A percentile compares a stretch with the other conserved stretches of the same genome.
Evolutionary conservation across 2,888 invertebrate species (phyloP).

Genomic region (Mimumesa dahlbomi): DNA sequence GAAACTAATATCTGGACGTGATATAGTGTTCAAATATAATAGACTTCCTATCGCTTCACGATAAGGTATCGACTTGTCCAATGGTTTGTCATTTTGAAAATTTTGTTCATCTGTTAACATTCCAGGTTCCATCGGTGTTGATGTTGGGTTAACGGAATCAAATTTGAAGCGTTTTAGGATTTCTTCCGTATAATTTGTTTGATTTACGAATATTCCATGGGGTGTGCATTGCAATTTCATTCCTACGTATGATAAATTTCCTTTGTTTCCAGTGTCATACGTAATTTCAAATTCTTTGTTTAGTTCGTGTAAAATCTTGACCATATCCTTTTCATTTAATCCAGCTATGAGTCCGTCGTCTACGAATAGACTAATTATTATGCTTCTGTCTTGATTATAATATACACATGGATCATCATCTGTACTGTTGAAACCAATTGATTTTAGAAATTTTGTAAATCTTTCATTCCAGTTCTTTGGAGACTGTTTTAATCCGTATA

Average conservation of each 20-base stretch:
- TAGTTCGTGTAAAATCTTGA: conserved; percentile 38
- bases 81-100: conserved; percentile 43
- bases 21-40: conserved; percentile 56
- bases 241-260: conserved; percentile 53
- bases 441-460: conserved; percentile 55
- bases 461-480: conserved; percentile 65
- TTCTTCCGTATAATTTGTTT: conserved; percentile 53
- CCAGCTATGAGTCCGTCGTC: conserved; percentile 63
- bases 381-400: conserved; percentile 55
- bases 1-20: background rate
- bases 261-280: conserved; percentile 18
- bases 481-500: conserved; percentile 28
- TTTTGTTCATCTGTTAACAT: conserved; percentile 59
- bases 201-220: conserved; percentile 63
- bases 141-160: background rate
- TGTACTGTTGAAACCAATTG: conserved; percentile 44
- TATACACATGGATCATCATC: conserved; percentile 67
- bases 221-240: conserved; percentile 57
- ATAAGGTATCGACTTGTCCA: conserved; percentile 39
- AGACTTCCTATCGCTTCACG: conserved; percentile 59
- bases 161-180: conserved; percentile 5
- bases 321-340: conserved; percentile 37
- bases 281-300: conserved; percentile 53
- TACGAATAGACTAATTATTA: conserved; percentile 56
- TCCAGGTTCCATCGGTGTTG: conserved; percentile 64